Conservation (phyloP, 2,888 invertebrate genomes). For the Dusona sp. region DNA sequence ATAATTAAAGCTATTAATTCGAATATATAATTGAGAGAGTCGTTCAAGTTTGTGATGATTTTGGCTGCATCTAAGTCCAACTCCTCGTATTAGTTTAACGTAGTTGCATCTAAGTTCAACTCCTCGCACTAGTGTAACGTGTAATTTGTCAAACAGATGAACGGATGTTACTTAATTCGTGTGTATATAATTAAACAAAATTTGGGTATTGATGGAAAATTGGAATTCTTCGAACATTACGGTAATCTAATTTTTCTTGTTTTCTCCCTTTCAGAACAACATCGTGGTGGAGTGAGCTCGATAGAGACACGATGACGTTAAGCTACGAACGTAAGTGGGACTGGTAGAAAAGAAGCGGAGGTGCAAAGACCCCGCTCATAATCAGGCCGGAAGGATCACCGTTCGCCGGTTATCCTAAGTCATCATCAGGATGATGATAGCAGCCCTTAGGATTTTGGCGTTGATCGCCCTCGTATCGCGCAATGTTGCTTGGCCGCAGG, state of each 20-base stretch:
- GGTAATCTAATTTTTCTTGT: not conserved
- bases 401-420: slow-evolving; percentile 53
- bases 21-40: slow-evolving; percentile 35
- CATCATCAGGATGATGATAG: slow-evolving; percentile 75
- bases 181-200: not conserved
- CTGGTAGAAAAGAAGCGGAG: slow-evolving; percentile 75
- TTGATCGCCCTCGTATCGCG: slow-evolving; percentile 86
- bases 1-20: slow-evolving; percentile 34
- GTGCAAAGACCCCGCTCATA: slow-evolving; percentile 71
- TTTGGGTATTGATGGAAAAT: not conserved
- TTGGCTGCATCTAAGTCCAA: not conserved
- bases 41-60: slow-evolving; percentile 27
- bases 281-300: slow-evolving; percentile 28
- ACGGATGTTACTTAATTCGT: not conserved
- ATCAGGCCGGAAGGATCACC: slow-evolving; percentile 51
- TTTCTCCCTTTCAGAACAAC: slow-evolving; percentile 40
- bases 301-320: slow-evolving; percentile 76
- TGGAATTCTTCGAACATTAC: not conserved
- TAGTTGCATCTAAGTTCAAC: no score
- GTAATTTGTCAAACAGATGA: not conserved
- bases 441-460: slow-evolving; percentile 83
- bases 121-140: no score
- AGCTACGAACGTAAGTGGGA: slow-evolving; percentile 73
- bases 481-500: slow-evolving; percentile 90
- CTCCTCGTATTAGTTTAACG: no score